Evolutionary conservation across 1,140 invertebrate genomes (phyloP), one percentile per base, ranked within the genome.

Genomic region (Manduca sexta): DNA sequence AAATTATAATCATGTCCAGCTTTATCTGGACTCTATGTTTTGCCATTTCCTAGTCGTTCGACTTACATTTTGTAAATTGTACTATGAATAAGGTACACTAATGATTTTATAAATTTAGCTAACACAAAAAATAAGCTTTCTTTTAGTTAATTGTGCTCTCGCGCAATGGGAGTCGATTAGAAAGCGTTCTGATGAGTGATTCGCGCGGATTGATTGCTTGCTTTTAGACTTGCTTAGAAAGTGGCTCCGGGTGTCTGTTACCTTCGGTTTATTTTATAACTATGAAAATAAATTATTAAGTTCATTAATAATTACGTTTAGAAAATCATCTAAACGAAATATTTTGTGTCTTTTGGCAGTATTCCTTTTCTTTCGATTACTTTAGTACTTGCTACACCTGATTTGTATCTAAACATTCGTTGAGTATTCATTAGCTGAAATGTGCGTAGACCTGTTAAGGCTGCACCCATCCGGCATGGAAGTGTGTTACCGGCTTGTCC

Each of bases 151-250:
- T 73, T 64, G 58, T 63, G 55, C 52, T 64, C 60, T 64, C 55
- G 58, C 62, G 64, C 64, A 64, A 47, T 64, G 56, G 56, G 16
- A 61, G 70, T 65, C 67, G 69, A 77, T 74, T 82, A 80, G 80
- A 84, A 84, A 84, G 78, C 76, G 74, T 71, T 79, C 66, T 74
- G 70, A 74, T 78, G 77, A 78, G 70, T 71, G 69, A 75, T 76
- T 76, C 71, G 60, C 73, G 68, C 58, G 69, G 64, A 78, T 75
- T 80, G 73, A 81, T 81, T 64, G 65, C 69, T 61, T 67, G 51
- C 56, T 63, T 69, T 79, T 64, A 67, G 67, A 69, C 57, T 66
- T 63, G 73, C 60, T 74, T 77, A 74, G 77, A 84, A 84, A 84
- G 81, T 74, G 55, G 71, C 64, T 57, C 54, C 69, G 65, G 53